phyloP scores from a whole-genome alignment of 1,140 invertebrate species.

The Drosophila ananassae region DNA sequence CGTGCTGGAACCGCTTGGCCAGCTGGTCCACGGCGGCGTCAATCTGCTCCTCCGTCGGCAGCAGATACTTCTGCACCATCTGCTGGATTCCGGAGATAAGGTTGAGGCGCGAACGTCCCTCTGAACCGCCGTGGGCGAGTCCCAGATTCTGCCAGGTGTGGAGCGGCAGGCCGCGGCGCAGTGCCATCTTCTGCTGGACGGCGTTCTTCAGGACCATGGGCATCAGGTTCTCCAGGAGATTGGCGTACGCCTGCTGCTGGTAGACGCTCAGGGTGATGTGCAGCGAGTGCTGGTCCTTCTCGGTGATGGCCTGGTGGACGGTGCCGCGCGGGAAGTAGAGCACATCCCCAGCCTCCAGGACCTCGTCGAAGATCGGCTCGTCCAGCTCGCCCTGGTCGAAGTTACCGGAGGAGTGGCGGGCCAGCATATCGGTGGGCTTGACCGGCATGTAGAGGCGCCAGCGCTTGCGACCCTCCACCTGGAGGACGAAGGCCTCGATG shows the following conservation, averaged over 20 bases:
- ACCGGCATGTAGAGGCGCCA: conserved; percentile 95
- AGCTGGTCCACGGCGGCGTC: conserved; percentile 94
- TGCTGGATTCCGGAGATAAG: conserved; percentile 87
- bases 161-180: conserved; percentile 92
- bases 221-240: conserved; percentile 93
- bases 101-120: conserved; percentile 84
- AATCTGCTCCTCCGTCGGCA: conserved; percentile 87
- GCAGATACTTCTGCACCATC: conserved; percentile 31
- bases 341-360: conserved; percentile 93
- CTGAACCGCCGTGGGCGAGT: conserved; percentile 86
- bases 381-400: conserved; percentile 91
- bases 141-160: conserved; percentile 91
- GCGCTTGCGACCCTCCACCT: conserved; percentile 97
- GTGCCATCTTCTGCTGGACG: conserved; percentile 88
- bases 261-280: conserved; percentile 97
- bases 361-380: conserved; percentile 91
- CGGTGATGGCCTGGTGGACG: conserved; percentile 95
- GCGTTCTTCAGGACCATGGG: conserved; percentile 91
- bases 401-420: conserved; percentile 93
- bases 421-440: conserved; percentile 87
- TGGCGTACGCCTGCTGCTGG: conserved; percentile 95
- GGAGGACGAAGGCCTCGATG: conserved; percentile 98
- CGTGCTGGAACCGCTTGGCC: conserved; percentile 92
- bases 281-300: conserved; percentile 91
- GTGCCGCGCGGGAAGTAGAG: conserved; percentile 96